Evolutionary conservation across 1,140 invertebrate genomes (phyloP).

Genomic region (Cherax quadricarinatus): DNA sequence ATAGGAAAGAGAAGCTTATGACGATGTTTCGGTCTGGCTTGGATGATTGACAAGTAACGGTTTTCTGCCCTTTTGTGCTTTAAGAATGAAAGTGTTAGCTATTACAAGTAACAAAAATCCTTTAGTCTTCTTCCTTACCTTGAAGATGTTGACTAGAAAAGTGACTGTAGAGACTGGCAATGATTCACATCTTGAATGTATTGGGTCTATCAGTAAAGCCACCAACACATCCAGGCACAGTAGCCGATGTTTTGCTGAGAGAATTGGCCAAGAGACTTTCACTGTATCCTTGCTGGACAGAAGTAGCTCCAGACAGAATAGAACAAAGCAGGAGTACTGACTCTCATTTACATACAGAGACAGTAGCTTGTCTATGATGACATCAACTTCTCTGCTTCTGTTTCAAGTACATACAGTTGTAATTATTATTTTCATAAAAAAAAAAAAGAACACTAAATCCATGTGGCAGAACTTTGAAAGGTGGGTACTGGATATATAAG

Average conservation of each 20-base stretch:
- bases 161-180: neutral
- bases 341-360: conserved; percentile 39
- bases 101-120: too few relatives aligned
- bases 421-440: neutral
- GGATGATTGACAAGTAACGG: too few relatives aligned
- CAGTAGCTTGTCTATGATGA: conserved; percentile 14
- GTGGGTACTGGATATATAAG: too few relatives aligned
- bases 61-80: too few relatives aligned
- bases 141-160: conserved; percentile 23
- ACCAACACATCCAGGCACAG: conserved; percentile 24
- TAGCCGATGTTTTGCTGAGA: neutral
- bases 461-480: too few relatives aligned
- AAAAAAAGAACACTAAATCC: too few relatives aligned
- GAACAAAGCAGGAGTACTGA: conserved; percentile 50
- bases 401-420: neutral
- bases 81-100: too few relatives aligned
- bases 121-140: neutral
- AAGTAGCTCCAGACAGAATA: conserved; percentile 33
- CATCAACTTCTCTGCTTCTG: neutral
- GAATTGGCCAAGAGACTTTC: neutral
- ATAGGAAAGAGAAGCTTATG: too few relatives aligned
- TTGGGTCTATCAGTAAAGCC: conserved; percentile 1
- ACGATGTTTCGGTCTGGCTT: too few relatives aligned
- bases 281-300: neutral
- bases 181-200: neutral